Conservation (phyloP, 2,113 vertebrate species). For the Thalassoma bifasciatum region DNA sequence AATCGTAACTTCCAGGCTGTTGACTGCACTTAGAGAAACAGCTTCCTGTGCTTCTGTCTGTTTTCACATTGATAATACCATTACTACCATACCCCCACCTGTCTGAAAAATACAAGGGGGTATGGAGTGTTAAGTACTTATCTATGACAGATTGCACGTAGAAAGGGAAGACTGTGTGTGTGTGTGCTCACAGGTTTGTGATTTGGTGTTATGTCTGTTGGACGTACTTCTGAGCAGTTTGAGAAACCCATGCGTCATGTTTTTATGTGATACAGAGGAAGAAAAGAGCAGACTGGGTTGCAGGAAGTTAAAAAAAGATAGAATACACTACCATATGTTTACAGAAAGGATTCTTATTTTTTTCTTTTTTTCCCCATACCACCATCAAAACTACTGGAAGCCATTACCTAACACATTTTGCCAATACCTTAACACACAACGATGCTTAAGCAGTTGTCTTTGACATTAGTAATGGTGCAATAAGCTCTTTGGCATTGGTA, state of each 20-base stretch:
- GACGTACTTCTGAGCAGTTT: slow-evolving; percentile 22
- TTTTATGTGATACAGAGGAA: not conserved
- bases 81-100: slow-evolving; percentile 8
- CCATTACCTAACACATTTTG: too few species aligned
- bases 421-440: too few species aligned
- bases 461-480: too few species aligned
- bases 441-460: too few species aligned
- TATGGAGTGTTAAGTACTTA: not conserved
- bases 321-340: too few species aligned
- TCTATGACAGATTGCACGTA: slow-evolving; percentile 23
- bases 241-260: slow-evolving; percentile 22
- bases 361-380: too few species aligned
- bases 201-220: slow-evolving; percentile 12
- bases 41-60: not conserved
- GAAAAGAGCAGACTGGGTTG: too few species aligned
- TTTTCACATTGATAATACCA: not conserved
- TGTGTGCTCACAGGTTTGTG: slow-evolving; percentile 16
- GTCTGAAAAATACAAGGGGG: slow-evolving; percentile 17
- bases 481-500: too few species aligned
- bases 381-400: too few species aligned
- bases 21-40: not conserved
- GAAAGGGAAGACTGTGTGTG: slow-evolving; percentile 14
- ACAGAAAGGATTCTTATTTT: too few species aligned
- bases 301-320: too few species aligned
- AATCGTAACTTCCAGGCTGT: not conserved